Base-by-base conservation (phyloP, 1,140 invertebrate genomes). In the Cherax quadricarinatus region DNA sequence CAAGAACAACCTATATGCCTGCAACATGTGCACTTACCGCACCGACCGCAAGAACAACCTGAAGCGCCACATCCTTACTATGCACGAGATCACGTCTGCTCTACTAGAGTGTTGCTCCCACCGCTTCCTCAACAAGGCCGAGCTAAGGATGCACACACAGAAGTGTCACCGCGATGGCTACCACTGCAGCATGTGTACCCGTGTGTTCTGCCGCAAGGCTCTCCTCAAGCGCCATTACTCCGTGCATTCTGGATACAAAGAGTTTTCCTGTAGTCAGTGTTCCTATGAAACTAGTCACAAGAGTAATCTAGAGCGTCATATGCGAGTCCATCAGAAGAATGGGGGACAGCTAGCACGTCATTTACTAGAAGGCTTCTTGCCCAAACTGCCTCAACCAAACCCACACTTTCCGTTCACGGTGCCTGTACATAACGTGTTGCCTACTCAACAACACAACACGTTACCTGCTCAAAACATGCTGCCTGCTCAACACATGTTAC, bases 251-350 rank as follows among this genome's bases (percentile, higher is more conserved):
- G 94, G 95, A 4, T 94, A 95, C 91, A 95, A 95, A 88, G 95
- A 95, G 78, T 96, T 95, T 94, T 94, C 94, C 1, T 96, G 96
- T 86, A 94, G 94, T 2, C 89, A 94, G 75, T 96, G 96, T 93
- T 95, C 95, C 80, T 96, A 96, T 93, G 95, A 95, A n/a, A 96
- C 95, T 4, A 95, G 95, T 89, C 95, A 96, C 93, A 96, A 96
- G 93, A 95, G 95, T 87, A 96, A 96, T 92, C 91, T 96, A 79
- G 95, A 96, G 86, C 94, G 96, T n/a, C 96, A 96, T 92, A 87
- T 93, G 90, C 94, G 94, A 70, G 93, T 93, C 4, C 94, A 94
- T 62, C 53, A 41, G 30, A 62, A 79, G 14, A 18, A 57, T 14
- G 16, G 16, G 4, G 49, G 16, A 30, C 51, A n/a, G 51, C 6